A percentile compares a stretch with the other conserved stretches of the same genome.
Conservation (phyloP, 2,888 invertebrate species). For the Hydriomena furcata region DNA sequence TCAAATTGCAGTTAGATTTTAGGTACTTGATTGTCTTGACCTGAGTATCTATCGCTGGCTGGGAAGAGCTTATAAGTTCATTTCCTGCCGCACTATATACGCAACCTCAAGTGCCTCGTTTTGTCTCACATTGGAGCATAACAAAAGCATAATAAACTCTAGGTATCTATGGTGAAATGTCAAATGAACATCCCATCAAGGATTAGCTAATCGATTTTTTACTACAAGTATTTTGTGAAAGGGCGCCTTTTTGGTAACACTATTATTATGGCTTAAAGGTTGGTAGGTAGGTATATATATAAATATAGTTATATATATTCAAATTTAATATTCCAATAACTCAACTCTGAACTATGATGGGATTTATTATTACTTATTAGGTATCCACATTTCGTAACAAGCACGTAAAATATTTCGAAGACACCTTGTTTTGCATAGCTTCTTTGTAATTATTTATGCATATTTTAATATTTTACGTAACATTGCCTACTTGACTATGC, state of each 20-base stretch:
- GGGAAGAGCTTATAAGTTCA: too few species aligned
- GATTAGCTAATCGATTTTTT: too few species aligned
- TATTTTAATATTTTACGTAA: constrained; percentile 30
- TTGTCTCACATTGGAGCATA: constrained; percentile 1
- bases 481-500: constrained; percentile 10
- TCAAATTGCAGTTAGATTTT: too few species aligned
- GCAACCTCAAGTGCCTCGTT: not conserved
- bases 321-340: constrained; percentile 3
- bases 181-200: too few species aligned
- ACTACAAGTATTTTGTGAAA: too few species aligned
- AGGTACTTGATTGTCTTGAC: too few species aligned
- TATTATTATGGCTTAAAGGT: too few species aligned
- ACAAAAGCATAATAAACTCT: too few species aligned
- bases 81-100: not conserved
- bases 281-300: constrained; percentile 1
- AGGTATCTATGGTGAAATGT: too few species aligned
- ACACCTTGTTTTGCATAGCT: constrained; percentile 22
- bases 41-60: too few species aligned
- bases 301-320: not conserved
- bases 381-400: constrained; percentile 22
- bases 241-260: too few species aligned
- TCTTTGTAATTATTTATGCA: constrained; percentile 31
- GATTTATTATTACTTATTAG: constrained; percentile 22
- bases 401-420: constrained; percentile 16
- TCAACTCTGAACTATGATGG: constrained; percentile 10